Evolutionary conservation across 2,797 vertebrate species (phyloP), one percentile per base, ranked within the genome.

Genomic region (Phoebastria nigripes): DNA sequence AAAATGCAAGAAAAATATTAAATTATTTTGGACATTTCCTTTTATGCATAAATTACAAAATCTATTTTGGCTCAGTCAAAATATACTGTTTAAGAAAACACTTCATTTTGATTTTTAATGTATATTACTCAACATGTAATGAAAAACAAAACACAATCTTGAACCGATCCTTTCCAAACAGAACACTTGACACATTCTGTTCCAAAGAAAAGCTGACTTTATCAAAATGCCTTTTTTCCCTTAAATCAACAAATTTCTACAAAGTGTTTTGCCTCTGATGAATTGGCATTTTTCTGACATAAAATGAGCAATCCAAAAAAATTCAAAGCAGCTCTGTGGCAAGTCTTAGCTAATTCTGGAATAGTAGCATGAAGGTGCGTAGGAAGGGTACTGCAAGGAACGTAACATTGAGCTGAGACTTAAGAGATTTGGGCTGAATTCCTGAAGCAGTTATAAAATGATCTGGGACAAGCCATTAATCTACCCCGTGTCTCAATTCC

Each of bases 151-250:
- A 89, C 92, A 89, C 87, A 96, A 55, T 95, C 91, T 95, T 92
- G 83, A 96, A 89, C 67, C 2, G 0, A 74, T 95, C 87, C 74
- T 83, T 96, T 97, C 94, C 94, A 96, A 94, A 92, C 21, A 7
- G 92, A 95, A 54, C 87, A 86, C 94, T 94, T 46, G 5, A 96
- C 89, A 87, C 65, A 80, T 89, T 96, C 92, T 94, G 93, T 97
- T 95, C 83, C 67, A 81, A 96, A 96, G 94, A 95, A 96, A 93
- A 97, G 91, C 96, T 97, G 95, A 90, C 82, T 96, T 95, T 80
- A 95, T 78, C 81, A 89, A 94, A 95, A 95, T 29, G 78, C 55
- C n/a, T 52, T 51, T 79, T 56, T 37, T 1, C 61, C 61, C 78
- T 93, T 95, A 95, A 95, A 96, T 94, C 93, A 93, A 96, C 91